Evolutionary conservation across 2,113 vertebrate genomes (phyloP).

Genomic region (mouse (Mus musculus)): GRCm39 chr10:78926001-78926500

Average conservation of each 20-base stretch:
- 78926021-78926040: neutral
- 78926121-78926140: neutral
- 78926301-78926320: neutral
- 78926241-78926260: neutral
- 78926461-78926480: too few species aligned
- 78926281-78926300: neutral
- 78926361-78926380: too few species aligned
- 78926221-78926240: neutral
- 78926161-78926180: neutral
- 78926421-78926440: neutral
- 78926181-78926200: neutral
- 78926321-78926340: neutral
- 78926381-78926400: neutral
- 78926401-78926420: neutral
- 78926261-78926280: too few species aligned
- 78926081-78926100: neutral
- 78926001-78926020: neutral
- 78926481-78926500: too few species aligned
- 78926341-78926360: neutral
- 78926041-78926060: neutral
- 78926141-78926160: neutral
- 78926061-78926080: neutral
- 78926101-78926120: neutral
- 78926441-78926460: neutral
- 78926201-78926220: neutral